Base-by-base conservation (phyloP, 1,140 invertebrate genomes). In the Drosophila melanica region DNA sequence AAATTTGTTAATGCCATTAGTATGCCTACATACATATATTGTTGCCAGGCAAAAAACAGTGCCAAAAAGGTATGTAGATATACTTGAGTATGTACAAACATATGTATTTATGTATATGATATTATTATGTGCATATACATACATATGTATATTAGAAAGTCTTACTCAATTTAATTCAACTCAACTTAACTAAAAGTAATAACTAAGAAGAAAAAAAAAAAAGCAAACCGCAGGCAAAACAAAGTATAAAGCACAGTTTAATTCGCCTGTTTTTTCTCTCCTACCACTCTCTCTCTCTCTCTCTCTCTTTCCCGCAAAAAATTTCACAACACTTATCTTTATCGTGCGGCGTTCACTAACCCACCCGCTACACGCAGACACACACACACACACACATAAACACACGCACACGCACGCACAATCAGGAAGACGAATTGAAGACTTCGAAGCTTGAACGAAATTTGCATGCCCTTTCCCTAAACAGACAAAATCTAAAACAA, bases 261-360 rank as follows among this genome's bases (percentile, higher is more conserved):
- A 64, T 59, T 69, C 44, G 42, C 41, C 27, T 35, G 50, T n/a
- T 18, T 27, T 35, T 4, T 11, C 50, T 10, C 14, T 55, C 54
- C 33, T 20, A 20, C 51, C 20, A 3, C 20, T 63, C n/a, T 18
- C 41, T 41, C 50, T 58, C 35, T 50, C 48, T 30, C 54, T 39
- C n/a, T 18, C 41, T 41, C 50, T 58, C 35, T 50, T 48, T 30
- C 54, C 23, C 27, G 39, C 54, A 60, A 65, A 60, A 59, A 51
- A 54, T 79, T 78, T 54, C 18, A 20, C 10, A 54, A 23, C 54
- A 57, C 11, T 64, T 23, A 23, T 44, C 33, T 67, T 85, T 86
- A 81, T 86, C 78, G 81, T 81, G 71, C 81, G 62, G 71, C 81
- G 62, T 75, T 85, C 60, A 75, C 63, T 60, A 75, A 81, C 77